phyloP scores from a whole-genome alignment of 2,113 vertebrate species.

The Cyphomyrus discorhynchus region DNA sequence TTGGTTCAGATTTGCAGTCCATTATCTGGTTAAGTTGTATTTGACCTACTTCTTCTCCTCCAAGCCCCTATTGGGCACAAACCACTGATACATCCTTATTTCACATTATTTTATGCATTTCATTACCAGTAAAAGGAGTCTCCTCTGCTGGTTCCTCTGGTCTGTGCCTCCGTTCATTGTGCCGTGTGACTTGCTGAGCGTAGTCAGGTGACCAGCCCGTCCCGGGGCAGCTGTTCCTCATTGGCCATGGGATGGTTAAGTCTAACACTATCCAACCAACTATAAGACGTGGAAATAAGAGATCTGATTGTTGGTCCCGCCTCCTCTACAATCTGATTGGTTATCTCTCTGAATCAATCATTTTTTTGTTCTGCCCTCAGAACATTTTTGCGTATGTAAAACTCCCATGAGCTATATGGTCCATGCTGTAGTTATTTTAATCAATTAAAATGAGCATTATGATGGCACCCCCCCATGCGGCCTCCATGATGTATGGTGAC shows the following conservation, averaged over 20 bases:
- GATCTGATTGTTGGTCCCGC: neutral
- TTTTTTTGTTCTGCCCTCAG: too few species aligned
- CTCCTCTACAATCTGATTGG: neutral
- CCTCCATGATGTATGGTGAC: neutral
- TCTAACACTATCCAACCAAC: neutral
- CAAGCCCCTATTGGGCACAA: neutral
- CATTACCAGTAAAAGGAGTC: neutral
- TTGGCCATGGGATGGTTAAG: neutral
- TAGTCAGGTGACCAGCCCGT: neutral
- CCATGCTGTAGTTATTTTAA: neutral
- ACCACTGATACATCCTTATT: conserved; percentile 16
- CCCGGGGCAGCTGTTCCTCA: neutral
- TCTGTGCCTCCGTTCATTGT: conserved; percentile 16
- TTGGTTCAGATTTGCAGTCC: neutral
- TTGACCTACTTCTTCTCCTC: neutral
- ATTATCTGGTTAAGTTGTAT: conserved; percentile 14
- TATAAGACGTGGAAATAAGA: neutral
- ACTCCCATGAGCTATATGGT: neutral
- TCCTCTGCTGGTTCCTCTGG: neutral
- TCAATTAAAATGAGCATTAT: neutral
- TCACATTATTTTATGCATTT: conserved; percentile 20
- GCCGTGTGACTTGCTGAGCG: conserved; percentile 8
- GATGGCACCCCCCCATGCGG: neutral
- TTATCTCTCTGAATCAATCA: too few species aligned
- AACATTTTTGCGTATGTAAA: neutral